Conservation (phyloP, 37 sponge, comb jelly and placozoan genomes). For the Spongilla lacustris region DNA sequence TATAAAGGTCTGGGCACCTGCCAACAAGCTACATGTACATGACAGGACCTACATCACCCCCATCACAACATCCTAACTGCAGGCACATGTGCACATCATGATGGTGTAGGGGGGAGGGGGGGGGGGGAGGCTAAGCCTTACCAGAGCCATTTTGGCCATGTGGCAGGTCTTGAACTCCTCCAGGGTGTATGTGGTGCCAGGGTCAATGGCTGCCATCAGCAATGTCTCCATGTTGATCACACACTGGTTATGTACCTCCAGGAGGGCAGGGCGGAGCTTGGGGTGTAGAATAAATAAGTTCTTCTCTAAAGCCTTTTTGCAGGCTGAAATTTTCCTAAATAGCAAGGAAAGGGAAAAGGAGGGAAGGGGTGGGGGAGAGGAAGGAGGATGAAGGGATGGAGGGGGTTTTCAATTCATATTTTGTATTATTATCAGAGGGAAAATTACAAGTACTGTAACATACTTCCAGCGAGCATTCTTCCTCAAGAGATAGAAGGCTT, state of each 20-base stretch:
- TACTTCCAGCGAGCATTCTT: slow-evolving; percentile 88
- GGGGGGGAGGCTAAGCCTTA: slow-evolving; percentile 12
- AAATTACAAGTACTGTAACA: too few species aligned
- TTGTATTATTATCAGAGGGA: too few species aligned
- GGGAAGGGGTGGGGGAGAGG: neutral
- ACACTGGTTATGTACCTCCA: slow-evolving; percentile 68
- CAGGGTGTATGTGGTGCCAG: slow-evolving; percentile 85
- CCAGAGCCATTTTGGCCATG: slow-evolving; percentile 77
- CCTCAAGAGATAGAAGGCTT: slow-evolving; percentile 92
- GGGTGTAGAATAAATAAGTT: slow-evolving; percentile 87
- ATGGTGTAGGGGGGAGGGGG: neutral
- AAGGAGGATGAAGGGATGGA: too few species aligned
- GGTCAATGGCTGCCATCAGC: slow-evolving; percentile 75
- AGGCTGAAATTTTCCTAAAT: slow-evolving; percentile 63
- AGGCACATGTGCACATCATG: too few species aligned
- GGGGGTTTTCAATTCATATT: too few species aligned
- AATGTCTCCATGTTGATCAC: slow-evolving; percentile 46
- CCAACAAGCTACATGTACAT: too few species aligned
- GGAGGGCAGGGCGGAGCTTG: slow-evolving; percentile 79
- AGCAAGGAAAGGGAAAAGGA: neutral
- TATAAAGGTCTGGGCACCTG: too few species aligned
- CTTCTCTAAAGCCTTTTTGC: slow-evolving; percentile 72
- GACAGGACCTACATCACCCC: too few species aligned
- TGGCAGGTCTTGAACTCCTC: slow-evolving; percentile 90
- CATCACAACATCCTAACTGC: too few species aligned